Evolutionary conservation across 35 echinoderm and acorn worm genomes (phyloP), one percentile per base, ranked within the genome.

Genomic region (Eucidaris tribuloides): DNA sequence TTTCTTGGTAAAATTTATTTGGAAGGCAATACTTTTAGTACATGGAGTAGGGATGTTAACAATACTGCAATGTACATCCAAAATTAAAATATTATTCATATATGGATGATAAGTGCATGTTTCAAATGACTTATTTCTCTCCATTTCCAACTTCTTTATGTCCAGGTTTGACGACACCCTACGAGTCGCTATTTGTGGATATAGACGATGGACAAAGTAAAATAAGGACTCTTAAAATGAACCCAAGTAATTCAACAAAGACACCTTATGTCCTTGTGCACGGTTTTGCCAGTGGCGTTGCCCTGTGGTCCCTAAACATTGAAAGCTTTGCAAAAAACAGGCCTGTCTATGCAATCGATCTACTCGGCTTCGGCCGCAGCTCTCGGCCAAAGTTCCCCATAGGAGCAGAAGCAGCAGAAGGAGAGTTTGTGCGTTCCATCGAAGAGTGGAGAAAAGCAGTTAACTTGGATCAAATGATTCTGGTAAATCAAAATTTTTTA

Each of bases 311-410:
- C 33, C 58, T 83, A 52, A 99, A 99, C 61, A 48, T 99, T 23
- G 91, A 93, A 22, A 62, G 50, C 11, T 71, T 99, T 5, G 90
- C 90, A 25, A 31, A n/a, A n/a, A 46, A 70, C n/a, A 70, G 87
- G 20, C 96, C 91, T 7, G 29, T 99, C 27, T 93, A 93, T 80
- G 96, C 96, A 24, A 81, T 99, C 54, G 96, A 99, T 31, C 59
- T 88, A 15, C 48, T 99, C 3, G 96, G 96, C 0, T 99, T 99
- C 70, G 96, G 90, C 2, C 86, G 96, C 17, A 99, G 96, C 31
- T 87, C 96, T 39, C 30, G 96, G 7, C 78, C 86, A 30, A 90
- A 78, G 50, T 66, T 99, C 17, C 91, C 96, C 5, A 36, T 58
- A 0, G 62, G 86, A 72, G 27, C 90, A 7, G 90, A 93, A 48